Percentiles rank a stretch among this genome's conserved stretches.
phyloP scores from a whole-genome alignment of 2,797 vertebrate genomes.

The Periparus ater region DNA sequence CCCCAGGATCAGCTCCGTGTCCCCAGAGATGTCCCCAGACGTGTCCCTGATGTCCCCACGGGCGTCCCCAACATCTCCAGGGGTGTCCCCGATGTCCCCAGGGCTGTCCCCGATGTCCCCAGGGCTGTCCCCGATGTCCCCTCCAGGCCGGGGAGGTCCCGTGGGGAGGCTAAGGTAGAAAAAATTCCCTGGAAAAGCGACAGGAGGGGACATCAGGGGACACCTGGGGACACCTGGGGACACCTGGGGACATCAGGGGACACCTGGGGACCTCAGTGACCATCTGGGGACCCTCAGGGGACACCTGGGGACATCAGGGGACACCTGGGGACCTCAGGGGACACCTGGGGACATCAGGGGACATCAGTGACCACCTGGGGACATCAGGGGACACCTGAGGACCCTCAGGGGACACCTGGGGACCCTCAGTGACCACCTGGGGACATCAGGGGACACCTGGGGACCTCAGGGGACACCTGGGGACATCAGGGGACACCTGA shows the following conservation, averaged over 20 bases:
- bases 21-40: not conserved
- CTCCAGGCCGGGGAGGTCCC: not conserved
- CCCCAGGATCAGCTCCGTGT: not conserved
- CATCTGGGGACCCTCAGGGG: not conserved
- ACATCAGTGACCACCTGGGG: too few species aligned
- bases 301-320: not conserved
- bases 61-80: not conserved
- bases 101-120: not conserved
- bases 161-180: not conserved
- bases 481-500: too few species aligned
- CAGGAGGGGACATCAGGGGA: not conserved
- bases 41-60: not conserved
- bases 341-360: too few species aligned
- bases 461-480: not conserved
- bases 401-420: not conserved
- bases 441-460: not conserved
- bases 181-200: not conserved
- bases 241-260: too few species aligned
- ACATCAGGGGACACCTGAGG: too few species aligned
- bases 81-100: not conserved
- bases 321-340: not conserved
- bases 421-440: too few species aligned
- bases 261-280: not conserved
- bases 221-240: not conserved
- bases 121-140: not conserved